phyloP scores from a whole-genome alignment of 2,888 invertebrate species.

The Odontothrips loti region DNA sequence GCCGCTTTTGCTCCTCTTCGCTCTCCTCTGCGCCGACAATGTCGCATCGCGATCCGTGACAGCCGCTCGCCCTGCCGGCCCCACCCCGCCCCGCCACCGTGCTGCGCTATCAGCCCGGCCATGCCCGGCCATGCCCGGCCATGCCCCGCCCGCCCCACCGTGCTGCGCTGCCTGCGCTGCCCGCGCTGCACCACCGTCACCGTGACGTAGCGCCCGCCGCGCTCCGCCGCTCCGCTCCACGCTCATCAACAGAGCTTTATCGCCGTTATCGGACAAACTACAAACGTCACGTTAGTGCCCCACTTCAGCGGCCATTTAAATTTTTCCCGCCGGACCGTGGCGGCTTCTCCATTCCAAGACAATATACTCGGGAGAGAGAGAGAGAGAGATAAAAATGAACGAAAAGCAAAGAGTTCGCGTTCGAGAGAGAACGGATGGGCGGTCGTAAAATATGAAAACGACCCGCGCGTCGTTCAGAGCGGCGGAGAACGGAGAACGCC shows the following conservation, averaged over 20 bases:
- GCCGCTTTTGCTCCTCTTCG: not conserved
- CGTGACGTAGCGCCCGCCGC: not conserved
- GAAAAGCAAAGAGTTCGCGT: not conserved
- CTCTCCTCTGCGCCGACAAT: not conserved
- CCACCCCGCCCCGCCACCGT: not conserved
- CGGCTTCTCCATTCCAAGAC: not conserved
- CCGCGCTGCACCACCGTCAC: not conserved
- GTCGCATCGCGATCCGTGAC: slow-evolving; percentile 13
- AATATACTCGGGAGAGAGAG: not conserved
- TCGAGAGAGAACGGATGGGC: not conserved
- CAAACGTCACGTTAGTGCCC: not conserved
- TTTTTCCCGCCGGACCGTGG: not conserved
- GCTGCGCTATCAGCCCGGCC: not conserved
- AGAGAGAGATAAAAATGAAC: no score
- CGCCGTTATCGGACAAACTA: not conserved
- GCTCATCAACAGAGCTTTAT: not conserved
- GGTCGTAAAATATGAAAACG: no score
- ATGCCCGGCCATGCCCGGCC: not conserved
- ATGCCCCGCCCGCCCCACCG: not conserved
- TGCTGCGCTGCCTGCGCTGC: not conserved
- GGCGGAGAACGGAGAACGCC: no score
- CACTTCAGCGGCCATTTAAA: not conserved
- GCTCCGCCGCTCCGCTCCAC: not conserved
- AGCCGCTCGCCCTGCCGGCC: not conserved
- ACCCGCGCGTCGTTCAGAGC: no score